Evolutionary conservation across 2,888 invertebrate genomes (phyloP).

Genomic region (Drosophila mayaguana): DNA sequence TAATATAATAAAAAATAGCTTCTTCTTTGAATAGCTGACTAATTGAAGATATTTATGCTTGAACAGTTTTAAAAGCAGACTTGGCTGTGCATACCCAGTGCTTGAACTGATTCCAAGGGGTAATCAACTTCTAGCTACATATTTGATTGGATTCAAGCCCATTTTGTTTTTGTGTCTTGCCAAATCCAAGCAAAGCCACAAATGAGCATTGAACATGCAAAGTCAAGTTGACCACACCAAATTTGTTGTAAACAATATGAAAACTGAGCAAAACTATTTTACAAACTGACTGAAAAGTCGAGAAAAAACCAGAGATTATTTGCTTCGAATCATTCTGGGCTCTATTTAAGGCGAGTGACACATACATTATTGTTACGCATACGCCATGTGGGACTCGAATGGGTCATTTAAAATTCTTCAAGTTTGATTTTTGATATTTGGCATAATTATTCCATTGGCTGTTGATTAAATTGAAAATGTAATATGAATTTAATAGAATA

Average conservation of each 20-base stretch:
- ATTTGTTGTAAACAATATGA: constrained; percentile 61
- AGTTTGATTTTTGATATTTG: constrained; percentile 5
- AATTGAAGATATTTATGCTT: background rate
- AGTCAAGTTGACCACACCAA: constrained; percentile 57
- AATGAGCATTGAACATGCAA: constrained; percentile 30
- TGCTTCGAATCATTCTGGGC: constrained; percentile 21
- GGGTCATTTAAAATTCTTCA: constrained; percentile 9
- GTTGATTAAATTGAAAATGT: background rate
- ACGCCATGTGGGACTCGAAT: constrained; percentile 19
- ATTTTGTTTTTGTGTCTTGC: constrained; percentile 2
- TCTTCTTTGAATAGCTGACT: too few species aligned
- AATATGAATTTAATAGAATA: background rate
- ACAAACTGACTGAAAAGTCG: constrained; percentile 35
- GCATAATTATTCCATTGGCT: background rate
- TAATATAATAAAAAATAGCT: too few species aligned
- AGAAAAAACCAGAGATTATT: constrained; percentile 49
- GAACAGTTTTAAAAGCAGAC: background rate
- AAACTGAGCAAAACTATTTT: constrained; percentile 33
- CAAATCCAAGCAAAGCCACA: constrained; percentile 33
- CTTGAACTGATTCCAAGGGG: background rate
- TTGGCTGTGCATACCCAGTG: background rate
- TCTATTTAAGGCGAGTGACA: background rate
- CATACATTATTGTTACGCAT: constrained; percentile 34
- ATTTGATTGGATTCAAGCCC: constrained; percentile 17
- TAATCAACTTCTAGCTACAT: background rate